Percentiles rank a stretch among this genome's conserved stretches.
phyloP scores from a whole-genome alignment of 2,888 invertebrate species.

The Agrilus cyanescens region DNA sequence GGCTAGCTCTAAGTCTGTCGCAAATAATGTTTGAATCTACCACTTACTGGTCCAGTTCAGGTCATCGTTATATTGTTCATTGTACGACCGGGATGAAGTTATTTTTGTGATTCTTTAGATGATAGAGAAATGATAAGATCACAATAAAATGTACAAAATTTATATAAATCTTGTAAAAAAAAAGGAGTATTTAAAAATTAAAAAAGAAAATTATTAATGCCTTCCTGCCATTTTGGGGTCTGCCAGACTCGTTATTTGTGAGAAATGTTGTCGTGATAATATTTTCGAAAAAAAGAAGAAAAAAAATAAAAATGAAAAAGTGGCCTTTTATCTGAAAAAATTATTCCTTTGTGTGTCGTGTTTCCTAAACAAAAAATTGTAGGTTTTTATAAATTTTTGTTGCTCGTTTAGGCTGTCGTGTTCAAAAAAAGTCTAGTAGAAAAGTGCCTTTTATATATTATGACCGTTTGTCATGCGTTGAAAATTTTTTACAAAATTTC shows the following conservation, averaged over 20 bases:
- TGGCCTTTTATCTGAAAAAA: conserved; percentile 33
- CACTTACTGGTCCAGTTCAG: too few relatives aligned
- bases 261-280: conserved; percentile 30
- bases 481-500: conserved; percentile 34
- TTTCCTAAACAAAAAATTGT: conserved; percentile 2
- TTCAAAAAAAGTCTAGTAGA: conserved; percentile 60
- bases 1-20: too few relatives aligned
- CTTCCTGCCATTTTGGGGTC: conserved; percentile 53
- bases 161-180: conserved; percentile 37
- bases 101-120: conserved; percentile 42
- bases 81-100: conserved; percentile 22
- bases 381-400: conserved; percentile 16
- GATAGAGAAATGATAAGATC: conserved; percentile 30
- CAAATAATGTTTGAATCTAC: too few relatives aligned
- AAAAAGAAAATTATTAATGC: conserved; percentile 44
- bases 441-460: conserved; percentile 67
- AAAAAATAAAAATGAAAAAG: conserved; percentile 22
- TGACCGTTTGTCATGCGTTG: conserved; percentile 43
- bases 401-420: conserved; percentile 55
- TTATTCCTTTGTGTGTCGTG: conserved; percentile 7
- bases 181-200: conserved; percentile 35
- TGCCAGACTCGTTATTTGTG: conserved; percentile 38
- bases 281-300: conserved; percentile 24
- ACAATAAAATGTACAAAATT: conserved; percentile 38
- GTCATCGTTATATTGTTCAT: too few relatives aligned